These are phyloP conservation scores for Gonioctena quinquepunctata DNA, from an alignment of 1,140 invertebrate genomes.

Conservation along the genomic window DNA sequence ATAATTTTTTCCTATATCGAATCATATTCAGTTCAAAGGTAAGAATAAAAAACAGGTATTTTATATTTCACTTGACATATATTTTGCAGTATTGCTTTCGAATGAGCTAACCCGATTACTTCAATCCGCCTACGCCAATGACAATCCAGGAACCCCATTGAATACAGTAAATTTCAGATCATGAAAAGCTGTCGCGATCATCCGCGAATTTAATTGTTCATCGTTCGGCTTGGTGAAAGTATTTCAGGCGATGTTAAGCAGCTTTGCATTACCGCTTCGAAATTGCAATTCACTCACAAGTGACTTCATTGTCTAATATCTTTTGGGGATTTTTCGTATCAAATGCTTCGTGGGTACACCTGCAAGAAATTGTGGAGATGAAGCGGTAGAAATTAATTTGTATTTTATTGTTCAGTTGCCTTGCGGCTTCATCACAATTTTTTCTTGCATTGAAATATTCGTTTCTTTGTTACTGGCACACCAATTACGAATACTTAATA, in stretches of 20 bases:
- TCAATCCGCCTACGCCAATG: not conserved
- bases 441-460: too few species aligned
- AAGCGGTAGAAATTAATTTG: not conserved
- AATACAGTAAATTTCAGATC: not conserved
- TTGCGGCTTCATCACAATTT: too few species aligned
- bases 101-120: too few species aligned
- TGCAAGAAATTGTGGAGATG: not conserved
- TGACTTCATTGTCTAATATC: slow-evolving; percentile 31
- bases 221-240: slow-evolving; percentile 26
- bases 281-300: slow-evolving; percentile 26
- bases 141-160: not conserved
- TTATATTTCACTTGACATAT: too few species aligned
- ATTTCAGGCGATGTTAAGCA: slow-evolving; percentile 23
- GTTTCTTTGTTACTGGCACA: too few species aligned
- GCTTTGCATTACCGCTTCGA: slow-evolving; percentile 28
- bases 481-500: too few species aligned
- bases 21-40: too few species aligned
- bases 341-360: not conserved
- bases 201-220: slow-evolving; percentile 29
- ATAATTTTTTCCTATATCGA: too few species aligned
- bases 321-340: slow-evolving; percentile 20
- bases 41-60: too few species aligned
- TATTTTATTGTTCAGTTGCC: not conserved
- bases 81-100: too few species aligned
- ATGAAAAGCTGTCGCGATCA: slow-evolving; percentile 22